Conservation (phyloP, 2,797 vertebrate genomes). For the Natrix natrix region DNA sequence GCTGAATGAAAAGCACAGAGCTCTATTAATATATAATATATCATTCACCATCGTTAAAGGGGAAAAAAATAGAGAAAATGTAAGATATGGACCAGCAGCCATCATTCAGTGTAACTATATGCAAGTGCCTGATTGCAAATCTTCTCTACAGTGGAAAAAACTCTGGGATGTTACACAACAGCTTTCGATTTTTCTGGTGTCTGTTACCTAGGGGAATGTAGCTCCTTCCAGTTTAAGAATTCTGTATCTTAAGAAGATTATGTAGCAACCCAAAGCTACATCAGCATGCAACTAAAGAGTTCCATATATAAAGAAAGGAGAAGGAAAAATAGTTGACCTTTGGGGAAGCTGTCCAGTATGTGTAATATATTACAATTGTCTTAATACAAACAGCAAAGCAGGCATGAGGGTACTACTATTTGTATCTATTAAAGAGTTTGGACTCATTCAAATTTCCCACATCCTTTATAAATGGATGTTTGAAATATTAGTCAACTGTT, state of each 20-base stretch:
- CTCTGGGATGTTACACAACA: background rate
- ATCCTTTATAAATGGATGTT: too few species aligned
- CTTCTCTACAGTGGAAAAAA: background rate
- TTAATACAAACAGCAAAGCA: background rate
- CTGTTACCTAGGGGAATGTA: too few species aligned
- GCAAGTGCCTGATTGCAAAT: slow-evolving; percentile 63
- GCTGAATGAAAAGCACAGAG: slow-evolving; percentile 49
- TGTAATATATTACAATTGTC: background rate
- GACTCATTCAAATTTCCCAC: too few species aligned
- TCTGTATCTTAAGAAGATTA: background rate
- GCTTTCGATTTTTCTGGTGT: background rate
- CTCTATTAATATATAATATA: slow-evolving; percentile 49
- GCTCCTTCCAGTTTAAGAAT: background rate
- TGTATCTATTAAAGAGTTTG: background rate
- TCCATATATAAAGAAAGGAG: background rate
- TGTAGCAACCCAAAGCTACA: background rate
- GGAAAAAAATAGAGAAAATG: slow-evolving; percentile 46
- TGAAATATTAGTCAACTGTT: too few species aligned
- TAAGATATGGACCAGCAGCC: slow-evolving; percentile 43
- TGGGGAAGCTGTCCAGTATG: background rate
- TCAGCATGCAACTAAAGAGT: background rate
- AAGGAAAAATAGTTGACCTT: background rate
- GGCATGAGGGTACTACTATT: background rate
- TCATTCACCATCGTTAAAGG: slow-evolving; percentile 32
- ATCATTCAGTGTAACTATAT: slow-evolving; percentile 24